Evolutionary conservation across 2,888 invertebrate species (phyloP), one percentile per base, ranked within the genome.

Genomic region (Parelbella ahira): DNA sequence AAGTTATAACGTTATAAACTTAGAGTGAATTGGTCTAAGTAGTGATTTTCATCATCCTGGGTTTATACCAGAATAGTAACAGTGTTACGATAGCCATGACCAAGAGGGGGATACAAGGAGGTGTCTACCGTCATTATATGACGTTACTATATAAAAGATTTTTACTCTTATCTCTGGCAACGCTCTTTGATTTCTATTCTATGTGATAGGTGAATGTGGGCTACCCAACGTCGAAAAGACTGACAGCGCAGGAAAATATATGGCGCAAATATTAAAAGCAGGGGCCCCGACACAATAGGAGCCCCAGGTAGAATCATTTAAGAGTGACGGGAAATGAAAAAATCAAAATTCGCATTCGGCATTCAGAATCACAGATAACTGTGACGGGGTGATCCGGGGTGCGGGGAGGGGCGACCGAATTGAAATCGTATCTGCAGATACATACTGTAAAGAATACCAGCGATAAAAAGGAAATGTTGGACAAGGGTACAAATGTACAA

Each of bases 321-420:
- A 63, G 64, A 57, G 69, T 70, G 67, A 63, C 65, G 67, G 81
- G 80, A 81, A 80, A 83, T 77, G 73, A 71, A 73, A 81, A 77
- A 78, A 81, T 81, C 76, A 70, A 69, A 79, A 79, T 68, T 68
- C 63, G 51, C 61, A 55, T 65, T 63, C 67, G 51, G 58, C 51
- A 68, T 77, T 74, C 68, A 67, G 10, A 25, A 7, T 27, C 20
- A 32, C 39, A 41, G 32, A 41, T 32, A 41, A 25, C 33, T 4
- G 41, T 33, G 27, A 28, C 41, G 38, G 15, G 37, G n/a, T 1
- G 7, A 3, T 15, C 3, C 15, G 28, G 3, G 13, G 4, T 13
- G 11, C 2, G 10, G 8, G 15, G 34, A 13, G 23, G 18, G 15
- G 5, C n/a, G 25, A 4, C 1, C 18, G 23, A 25, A 25, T 21